Percentiles rank a stretch among this genome's conserved stretches.
Conservation (phyloP, 2,113 vertebrate genomes). For the Hystrix brachyura region DNA sequence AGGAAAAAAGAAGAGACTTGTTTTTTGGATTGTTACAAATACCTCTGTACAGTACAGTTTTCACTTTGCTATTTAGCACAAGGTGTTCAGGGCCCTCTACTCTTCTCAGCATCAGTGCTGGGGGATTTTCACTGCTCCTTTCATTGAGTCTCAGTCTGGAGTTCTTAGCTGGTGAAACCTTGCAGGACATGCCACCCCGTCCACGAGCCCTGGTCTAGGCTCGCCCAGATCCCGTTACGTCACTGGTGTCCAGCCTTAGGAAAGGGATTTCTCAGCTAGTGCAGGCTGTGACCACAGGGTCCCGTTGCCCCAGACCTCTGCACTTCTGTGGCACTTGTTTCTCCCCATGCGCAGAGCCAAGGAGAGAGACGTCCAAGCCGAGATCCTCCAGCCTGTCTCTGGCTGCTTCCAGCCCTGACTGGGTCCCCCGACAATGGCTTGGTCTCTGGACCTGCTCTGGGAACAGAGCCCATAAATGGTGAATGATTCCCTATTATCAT, state of each 20-base stretch:
- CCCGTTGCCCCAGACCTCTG: background rate
- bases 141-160: background rate
- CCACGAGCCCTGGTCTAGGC: background rate
- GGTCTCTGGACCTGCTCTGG: background rate
- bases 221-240: background rate
- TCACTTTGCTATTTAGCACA: background rate
- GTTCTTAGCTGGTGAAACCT: background rate
- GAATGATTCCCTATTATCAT: background rate
- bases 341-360: background rate
- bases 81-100: background rate
- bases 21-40: background rate
- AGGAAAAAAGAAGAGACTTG: background rate
- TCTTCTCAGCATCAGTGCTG: background rate
- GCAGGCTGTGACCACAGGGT: background rate
- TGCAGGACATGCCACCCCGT: background rate
- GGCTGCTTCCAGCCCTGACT: background rate
- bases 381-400: background rate
- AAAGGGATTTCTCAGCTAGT: background rate
- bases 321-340: background rate
- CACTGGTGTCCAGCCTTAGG: background rate
- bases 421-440: background rate
- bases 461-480: background rate
- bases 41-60: too few relatives aligned
- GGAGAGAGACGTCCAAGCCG: background rate
- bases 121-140: background rate